These are phyloP conservation scores for Ennomos erosarius DNA, from an alignment of 2,888 invertebrate genomes.

Conservation along the genomic window DNA sequence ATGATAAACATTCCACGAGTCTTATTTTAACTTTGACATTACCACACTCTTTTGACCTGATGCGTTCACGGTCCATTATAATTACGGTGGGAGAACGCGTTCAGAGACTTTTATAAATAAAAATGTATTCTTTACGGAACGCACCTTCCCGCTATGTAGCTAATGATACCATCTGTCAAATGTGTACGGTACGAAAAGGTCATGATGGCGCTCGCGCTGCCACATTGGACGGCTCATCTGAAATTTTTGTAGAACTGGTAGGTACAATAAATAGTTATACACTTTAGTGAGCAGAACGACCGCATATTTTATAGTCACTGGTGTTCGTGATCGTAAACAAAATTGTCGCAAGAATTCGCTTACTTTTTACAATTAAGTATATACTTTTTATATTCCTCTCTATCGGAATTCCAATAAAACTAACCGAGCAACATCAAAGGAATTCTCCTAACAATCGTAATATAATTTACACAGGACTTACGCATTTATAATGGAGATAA, in stretches of 20 bases:
- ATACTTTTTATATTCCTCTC: constrained; percentile 14
- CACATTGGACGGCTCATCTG: constrained; percentile 35
- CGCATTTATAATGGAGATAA: constrained; percentile 36
- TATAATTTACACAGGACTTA: constrained; percentile 34
- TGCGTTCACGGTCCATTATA: constrained; percentile 62
- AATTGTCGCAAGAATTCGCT: constrained; percentile 29
- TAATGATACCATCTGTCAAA: constrained; percentile 59
- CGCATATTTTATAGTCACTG: constrained; percentile 21
- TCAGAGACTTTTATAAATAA: constrained; percentile 43
- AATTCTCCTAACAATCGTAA: constrained; percentile 28
- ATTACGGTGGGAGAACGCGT: constrained; percentile 51
- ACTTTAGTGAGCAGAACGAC: constrained; percentile 29
- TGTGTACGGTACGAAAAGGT: constrained; percentile 45
- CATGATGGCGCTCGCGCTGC: constrained; percentile 35
- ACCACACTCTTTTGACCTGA: constrained; percentile 61
- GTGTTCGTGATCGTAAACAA: constrained; percentile 20
- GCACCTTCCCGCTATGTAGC: constrained; percentile 44
- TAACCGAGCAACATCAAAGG: constrained; percentile 27
- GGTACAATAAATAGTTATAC: not conserved
- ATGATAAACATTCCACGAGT: constrained; percentile 64
- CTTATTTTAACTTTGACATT: constrained; percentile 65
- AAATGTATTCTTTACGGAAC: constrained; percentile 43
- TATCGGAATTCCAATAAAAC: constrained; percentile 30
- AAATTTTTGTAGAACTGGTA: constrained; percentile 32
- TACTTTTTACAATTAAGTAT: constrained; percentile 2